Percentiles rank a stretch among this genome's conserved stretches.
These are phyloP conservation scores for Zaprionus gabonicus DNA, from an alignment of 1,140 invertebrate genomes.

Conservation along the genomic window DNA sequence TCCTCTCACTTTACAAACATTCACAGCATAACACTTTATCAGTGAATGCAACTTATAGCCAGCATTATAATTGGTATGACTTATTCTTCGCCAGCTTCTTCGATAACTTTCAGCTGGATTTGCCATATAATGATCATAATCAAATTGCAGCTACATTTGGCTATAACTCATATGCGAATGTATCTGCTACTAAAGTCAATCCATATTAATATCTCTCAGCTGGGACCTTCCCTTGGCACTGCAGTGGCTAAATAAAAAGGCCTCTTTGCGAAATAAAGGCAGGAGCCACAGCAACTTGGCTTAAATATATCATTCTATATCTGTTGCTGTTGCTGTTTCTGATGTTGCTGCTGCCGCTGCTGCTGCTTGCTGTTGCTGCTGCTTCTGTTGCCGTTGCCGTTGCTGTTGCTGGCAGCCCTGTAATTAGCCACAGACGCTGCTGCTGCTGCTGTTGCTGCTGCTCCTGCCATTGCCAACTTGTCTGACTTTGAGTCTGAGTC, in stretches of 20 bases:
- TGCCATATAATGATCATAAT: conserved; percentile 6
- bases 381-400: conserved; percentile 36
- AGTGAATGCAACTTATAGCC: too few species aligned
- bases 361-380: conserved; percentile 47
- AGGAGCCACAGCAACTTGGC: conserved; percentile 42
- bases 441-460: conserved; percentile 39
- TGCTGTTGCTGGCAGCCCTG: conserved; percentile 72
- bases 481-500: conserved; percentile 31
- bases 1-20: too few species aligned
- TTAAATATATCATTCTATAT: conserved; percentile 70
- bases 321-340: conserved; percentile 25
- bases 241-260: conserved; percentile 10
- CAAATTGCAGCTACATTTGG: conserved; percentile 4
- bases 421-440: conserved; percentile 75
- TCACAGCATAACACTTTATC: too few species aligned
- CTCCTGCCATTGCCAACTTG: conserved; percentile 59
- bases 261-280: conserved; percentile 43
- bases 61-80: neutral
- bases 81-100: neutral
- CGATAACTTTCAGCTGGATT: neutral
- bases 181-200: conserved; percentile 6
- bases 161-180: conserved; percentile 10
- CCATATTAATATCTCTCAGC: neutral
- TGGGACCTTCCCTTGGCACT: neutral
- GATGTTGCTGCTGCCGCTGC: conserved; percentile 36